Base-by-base conservation (phyloP, 1,140 invertebrate genomes). In the Drosophila sucinea region DNA sequence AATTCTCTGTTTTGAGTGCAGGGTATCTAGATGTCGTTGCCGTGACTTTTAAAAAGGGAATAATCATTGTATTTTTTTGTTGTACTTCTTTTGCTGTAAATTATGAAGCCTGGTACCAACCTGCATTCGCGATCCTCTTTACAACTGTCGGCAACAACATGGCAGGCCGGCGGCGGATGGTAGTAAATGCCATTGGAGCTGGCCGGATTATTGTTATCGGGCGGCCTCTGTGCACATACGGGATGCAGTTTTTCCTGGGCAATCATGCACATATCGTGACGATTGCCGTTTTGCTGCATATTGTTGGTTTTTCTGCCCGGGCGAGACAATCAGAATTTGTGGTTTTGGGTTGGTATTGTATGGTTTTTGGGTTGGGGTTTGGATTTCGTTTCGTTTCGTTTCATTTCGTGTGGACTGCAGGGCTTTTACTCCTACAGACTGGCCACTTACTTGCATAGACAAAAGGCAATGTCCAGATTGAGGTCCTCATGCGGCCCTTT, bases 211-310 rank as follows among this genome's bases (percentile, higher is more conserved):
- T 94, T 93, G 30, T 95, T 95, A 73, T 96, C 94, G 41, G 95
- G 94, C 56, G 95, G 94, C 54, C 96, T 94, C 92, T 97, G 96
- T 7, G 97, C 97, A 91, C 97, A 98, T 17, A 95, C 94, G 10
- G 97, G 97, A 93, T 98, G 97, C 70, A 98, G 94, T 91, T 96
- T 95, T 92, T 97, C 96, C 92, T 97, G 96, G 60, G 97, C 96
- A 77, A 96, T 94, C 92, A 97, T 95, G 92, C 97, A 98, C 70
- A 96, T 95, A 92, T 97, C 96, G 79, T 95, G 94, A 77, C 95
- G 96, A 92, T 95, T 86, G 79, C 67, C 77, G 56, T 73, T 86
- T 74, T 87, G 79, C 67, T 73, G 83, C 51, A 44, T 66, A 64
- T 79, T 78, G 78, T 56, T 68, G 27, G 95, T 96, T 95, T 97